These are phyloP conservation scores for Hemibagrus guttatus DNA, from an alignment of 2,797 vertebrate species.

Conservation along the genomic window DNA sequence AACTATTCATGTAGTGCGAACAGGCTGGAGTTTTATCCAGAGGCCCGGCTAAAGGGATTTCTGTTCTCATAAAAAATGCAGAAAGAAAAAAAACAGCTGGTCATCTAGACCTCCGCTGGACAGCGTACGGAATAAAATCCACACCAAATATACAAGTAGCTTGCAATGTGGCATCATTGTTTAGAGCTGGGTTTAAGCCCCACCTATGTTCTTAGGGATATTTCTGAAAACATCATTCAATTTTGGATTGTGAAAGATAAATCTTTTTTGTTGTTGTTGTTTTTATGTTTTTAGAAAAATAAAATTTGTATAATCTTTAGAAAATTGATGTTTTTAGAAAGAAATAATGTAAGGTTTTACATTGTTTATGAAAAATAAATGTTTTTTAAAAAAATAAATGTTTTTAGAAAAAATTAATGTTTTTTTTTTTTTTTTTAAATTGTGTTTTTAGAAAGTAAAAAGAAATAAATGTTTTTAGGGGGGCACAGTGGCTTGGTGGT, in stretches of 20 bases:
- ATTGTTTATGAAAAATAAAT: too few species aligned
- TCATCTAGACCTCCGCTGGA: not conserved
- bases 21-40: not conserved
- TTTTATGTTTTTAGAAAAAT: too few species aligned
- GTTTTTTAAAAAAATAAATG: not conserved
- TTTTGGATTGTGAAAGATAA: not conserved
- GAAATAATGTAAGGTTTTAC: too few species aligned
- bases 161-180: not conserved
- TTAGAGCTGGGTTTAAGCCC: not conserved
- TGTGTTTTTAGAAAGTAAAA: too few species aligned
- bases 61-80: slow-evolving; percentile 4
- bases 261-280: not conserved
- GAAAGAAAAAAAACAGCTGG: not conserved
- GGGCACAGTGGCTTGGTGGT: too few species aligned
- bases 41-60: not conserved
- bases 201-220: not conserved
- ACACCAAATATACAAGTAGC: not conserved
- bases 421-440: too few species aligned
- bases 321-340: too few species aligned
- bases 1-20: slow-evolving; percentile 12
- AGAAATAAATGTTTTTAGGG: too few species aligned
- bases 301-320: not conserved
- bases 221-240: not conserved
- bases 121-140: not conserved
- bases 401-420: not conserved